These are phyloP conservation scores for Caenorhabditis sulstoni DNA, from an alignment of 2,888 invertebrate genomes.

Conservation along the genomic window DNA sequence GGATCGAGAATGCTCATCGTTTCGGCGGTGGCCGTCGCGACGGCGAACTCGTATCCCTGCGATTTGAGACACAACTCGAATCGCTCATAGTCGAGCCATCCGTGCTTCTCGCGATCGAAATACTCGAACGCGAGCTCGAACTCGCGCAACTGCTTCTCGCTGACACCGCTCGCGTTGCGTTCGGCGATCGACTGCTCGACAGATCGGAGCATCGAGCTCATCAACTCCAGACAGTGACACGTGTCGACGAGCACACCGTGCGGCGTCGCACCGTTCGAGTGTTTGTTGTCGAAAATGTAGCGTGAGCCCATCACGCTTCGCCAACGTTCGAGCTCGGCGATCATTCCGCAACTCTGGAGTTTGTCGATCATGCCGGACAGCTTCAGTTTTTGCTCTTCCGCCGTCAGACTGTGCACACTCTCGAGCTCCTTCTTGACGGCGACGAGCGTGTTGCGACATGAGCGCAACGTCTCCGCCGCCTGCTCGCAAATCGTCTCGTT, in stretches of 20 bases:
- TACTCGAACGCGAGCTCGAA: conserved; percentile 48
- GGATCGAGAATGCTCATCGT: conserved; percentile 40
- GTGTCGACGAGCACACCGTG: conserved; percentile 38
- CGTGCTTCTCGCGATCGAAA: conserved; percentile 40
- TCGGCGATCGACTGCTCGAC: conserved; percentile 49
- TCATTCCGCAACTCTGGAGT: conserved; percentile 36
- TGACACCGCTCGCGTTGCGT: conserved; percentile 36
- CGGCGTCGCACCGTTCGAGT: conserved; percentile 25
- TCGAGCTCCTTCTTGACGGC: conserved; percentile 40
- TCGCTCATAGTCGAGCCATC: conserved; percentile 45
- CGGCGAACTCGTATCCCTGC: conserved; percentile 46
- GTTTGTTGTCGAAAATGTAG: conserved; percentile 47
- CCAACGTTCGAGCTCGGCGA: conserved; percentile 38
- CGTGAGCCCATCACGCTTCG: conserved; percentile 52
- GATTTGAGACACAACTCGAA: conserved; percentile 48
- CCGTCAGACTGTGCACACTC: conserved; percentile 15
- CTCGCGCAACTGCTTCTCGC: conserved; percentile 46
- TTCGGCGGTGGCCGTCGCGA: conserved; percentile 21
- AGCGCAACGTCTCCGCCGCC: conserved; percentile 18
- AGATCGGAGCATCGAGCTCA: conserved; percentile 43
- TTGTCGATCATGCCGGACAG: conserved; percentile 31
- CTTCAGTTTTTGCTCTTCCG: conserved; percentile 36
- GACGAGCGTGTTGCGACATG: conserved; percentile 20
- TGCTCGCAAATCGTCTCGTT: conserved; percentile 47
- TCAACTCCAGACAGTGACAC: conserved; percentile 47